These are phyloP conservation scores for Acanthosepion pharaonis DNA, from an alignment of 2,888 invertebrate genomes.

Conservation along the genomic window DNA sequence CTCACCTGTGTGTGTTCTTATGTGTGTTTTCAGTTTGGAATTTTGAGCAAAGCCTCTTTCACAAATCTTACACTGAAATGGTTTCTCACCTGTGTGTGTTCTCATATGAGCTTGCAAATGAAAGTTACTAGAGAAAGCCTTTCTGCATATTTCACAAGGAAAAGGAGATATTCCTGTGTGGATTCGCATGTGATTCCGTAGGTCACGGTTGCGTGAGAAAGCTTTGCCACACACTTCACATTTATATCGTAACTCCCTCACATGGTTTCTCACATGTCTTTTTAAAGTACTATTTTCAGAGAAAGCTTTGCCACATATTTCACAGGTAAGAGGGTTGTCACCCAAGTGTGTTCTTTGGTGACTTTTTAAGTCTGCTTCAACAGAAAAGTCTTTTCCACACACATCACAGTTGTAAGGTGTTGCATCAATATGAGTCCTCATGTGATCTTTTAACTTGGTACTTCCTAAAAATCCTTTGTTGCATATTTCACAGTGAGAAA, in stretches of 20 bases:
- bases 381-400: slow-evolving; percentile 49
- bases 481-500: slow-evolving; percentile 50
- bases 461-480: slow-evolving; percentile 39
- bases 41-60: slow-evolving; percentile 44
- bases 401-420: slow-evolving; percentile 49
- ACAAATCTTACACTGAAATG: slow-evolving; percentile 49
- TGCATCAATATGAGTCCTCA: slow-evolving; percentile 42
- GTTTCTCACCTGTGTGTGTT: slow-evolving; percentile 47
- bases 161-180: slow-evolving; percentile 51
- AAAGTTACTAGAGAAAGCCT: slow-evolving; percentile 45
- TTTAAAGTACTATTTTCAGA: slow-evolving; percentile 60
- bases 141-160: slow-evolving; percentile 46
- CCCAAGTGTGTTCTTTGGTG: slow-evolving; percentile 75
- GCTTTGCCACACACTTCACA: slow-evolving; percentile 68
- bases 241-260: slow-evolving; percentile 73
- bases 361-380: slow-evolving; percentile 48
- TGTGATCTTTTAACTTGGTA: neutral
- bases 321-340: slow-evolving; percentile 73
- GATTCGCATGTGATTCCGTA: slow-evolving; percentile 49
- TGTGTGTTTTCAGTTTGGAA: slow-evolving; percentile 43
- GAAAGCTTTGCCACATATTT: slow-evolving; percentile 71
- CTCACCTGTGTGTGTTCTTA: slow-evolving; percentile 39
- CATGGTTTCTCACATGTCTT: slow-evolving; percentile 50
- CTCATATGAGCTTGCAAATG: slow-evolving; percentile 44
- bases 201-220: slow-evolving; percentile 45